A percentile compares a stretch with the other conserved stretches of the same genome.
Evolutionary conservation across 2,113 vertebrate genomes (phyloP).

Genomic region (Oncorhynchus tshawytscha): DNA sequence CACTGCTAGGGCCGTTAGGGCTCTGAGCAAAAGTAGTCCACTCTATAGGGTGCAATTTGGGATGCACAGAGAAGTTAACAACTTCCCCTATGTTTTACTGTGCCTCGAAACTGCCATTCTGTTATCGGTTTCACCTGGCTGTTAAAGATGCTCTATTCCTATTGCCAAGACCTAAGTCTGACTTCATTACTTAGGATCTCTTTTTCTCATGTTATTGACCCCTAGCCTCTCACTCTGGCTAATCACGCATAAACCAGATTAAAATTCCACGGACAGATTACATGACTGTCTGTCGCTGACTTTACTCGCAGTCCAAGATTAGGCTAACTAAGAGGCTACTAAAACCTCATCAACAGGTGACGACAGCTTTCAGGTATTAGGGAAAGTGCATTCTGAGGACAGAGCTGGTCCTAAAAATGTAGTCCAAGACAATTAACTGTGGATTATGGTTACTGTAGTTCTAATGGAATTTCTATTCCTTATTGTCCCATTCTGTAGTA

Average conservation of each 20-base stretch:
- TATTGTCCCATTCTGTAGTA: too few species aligned
- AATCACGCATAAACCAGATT: not conserved
- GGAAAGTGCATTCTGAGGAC: too few species aligned
- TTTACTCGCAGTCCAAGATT: slow-evolving; percentile 7
- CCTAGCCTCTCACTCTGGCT: slow-evolving; percentile 7
- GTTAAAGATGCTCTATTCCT: not conserved
- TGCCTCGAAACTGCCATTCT: too few species aligned
- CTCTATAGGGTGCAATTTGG: too few species aligned
- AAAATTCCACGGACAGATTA: not conserved
- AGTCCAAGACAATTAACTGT: not conserved
- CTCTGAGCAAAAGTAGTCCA: too few species aligned
- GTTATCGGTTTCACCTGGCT: slow-evolving; percentile 10
- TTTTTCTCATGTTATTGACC: too few species aligned
- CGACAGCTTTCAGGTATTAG: not conserved
- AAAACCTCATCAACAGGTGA: not conserved
- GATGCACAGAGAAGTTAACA: too few species aligned
- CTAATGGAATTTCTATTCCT: too few species aligned
- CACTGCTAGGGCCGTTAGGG: too few species aligned
- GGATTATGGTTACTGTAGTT: too few species aligned
- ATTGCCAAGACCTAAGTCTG: not conserved
- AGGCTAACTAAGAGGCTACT: not conserved
- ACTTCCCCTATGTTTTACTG: too few species aligned
- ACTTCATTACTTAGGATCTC: not conserved
- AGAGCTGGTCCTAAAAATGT: not conserved
- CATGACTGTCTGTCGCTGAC: not conserved